phyloP scores from a whole-genome alignment of 2,797 vertebrate species.

The Micrastur ruficollis region DNA sequence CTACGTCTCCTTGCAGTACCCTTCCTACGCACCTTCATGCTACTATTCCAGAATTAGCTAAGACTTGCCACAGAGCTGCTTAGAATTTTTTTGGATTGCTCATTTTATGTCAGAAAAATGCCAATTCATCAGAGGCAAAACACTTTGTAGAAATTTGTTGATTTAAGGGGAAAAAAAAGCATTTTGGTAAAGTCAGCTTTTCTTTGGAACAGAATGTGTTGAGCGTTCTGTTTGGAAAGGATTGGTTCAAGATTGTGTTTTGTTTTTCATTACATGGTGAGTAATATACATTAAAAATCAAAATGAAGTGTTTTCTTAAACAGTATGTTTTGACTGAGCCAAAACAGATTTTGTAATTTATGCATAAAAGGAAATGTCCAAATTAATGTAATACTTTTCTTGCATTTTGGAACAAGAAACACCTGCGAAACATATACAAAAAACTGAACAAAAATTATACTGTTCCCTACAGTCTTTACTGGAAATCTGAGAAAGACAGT shows the following conservation, averaged over 20 bases:
- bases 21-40: constrained; percentile 62
- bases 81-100: constrained; percentile 51
- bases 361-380: constrained; percentile 8
- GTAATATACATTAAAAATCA: constrained; percentile 58
- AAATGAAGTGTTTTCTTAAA: constrained; percentile 63
- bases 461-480: neutral
- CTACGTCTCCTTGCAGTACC: constrained; percentile 13
- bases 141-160: constrained; percentile 43
- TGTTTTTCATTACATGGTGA: constrained; percentile 57
- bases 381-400: neutral
- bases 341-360: constrained; percentile 40
- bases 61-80: constrained; percentile 45
- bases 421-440: neutral
- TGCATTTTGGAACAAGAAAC: neutral
- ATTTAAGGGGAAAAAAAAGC: constrained; percentile 15
- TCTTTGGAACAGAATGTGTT: constrained; percentile 52
- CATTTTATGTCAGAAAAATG: constrained; percentile 57
- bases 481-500: neutral
- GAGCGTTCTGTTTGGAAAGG: constrained; percentile 45
- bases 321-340: constrained; percentile 47
- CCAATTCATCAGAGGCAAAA: constrained; percentile 58
- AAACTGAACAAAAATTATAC: neutral
- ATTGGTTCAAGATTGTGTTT: constrained; percentile 31
- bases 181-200: constrained; percentile 59
- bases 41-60: constrained; percentile 55